Base-by-base conservation (phyloP, 2,888 invertebrate genomes). In the Malachius bipustulatus region DNA sequence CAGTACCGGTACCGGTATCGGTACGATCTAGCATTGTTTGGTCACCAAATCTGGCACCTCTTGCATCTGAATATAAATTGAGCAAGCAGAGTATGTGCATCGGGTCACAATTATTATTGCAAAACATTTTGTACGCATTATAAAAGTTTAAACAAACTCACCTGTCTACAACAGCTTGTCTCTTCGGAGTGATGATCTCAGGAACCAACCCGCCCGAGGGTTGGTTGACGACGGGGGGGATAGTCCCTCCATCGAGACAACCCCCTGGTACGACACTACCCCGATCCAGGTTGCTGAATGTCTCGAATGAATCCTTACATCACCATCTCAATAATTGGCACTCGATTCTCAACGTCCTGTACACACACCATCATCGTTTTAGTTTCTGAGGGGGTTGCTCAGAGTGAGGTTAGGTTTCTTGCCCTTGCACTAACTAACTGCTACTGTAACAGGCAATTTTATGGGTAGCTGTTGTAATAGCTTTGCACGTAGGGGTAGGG, bases 101-200 rank as follows among this genome's bases (percentile, higher is more conserved):
- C n/a, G n/a, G n/a, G 12, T 28, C 4, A 12, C n/a, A n/a, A n/a
- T n/a, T n/a, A n/a, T n/a, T n/a, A n/a, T n/a, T n/a, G n/a, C n/a
- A n/a, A n/a, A n/a, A 31, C 14, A 16, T 14, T 35, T 36, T 47
- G 36, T 37, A 37, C 36, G 41, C 37, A 43, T 34, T 37, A n/a
- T n/a, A n/a, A n/a, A n/a, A n/a, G n/a, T n/a, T n/a, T n/a, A n/a
- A n/a, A n/a, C n/a, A n/a, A n/a, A 54, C 60, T 58, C 51, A 75
- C 75, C 73, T 67, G 61, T 90, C 90, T 52, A 91, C 82, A 56
- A 85, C 83, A 56, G 84, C 84, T 63, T 85, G 84, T 47, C 78
- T 68, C 62, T 84, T 84, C 26, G 84, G 78, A 53, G 83, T 78
- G 56, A 82, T 67, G 46, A 71, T 69, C 65, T 83, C 82, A 56